A percentile compares a stretch with the other conserved stretches of the same genome.
Evolutionary conservation across 2,888 invertebrate genomes (phyloP).

Genomic region (Cyclophora punctaria): DNA sequence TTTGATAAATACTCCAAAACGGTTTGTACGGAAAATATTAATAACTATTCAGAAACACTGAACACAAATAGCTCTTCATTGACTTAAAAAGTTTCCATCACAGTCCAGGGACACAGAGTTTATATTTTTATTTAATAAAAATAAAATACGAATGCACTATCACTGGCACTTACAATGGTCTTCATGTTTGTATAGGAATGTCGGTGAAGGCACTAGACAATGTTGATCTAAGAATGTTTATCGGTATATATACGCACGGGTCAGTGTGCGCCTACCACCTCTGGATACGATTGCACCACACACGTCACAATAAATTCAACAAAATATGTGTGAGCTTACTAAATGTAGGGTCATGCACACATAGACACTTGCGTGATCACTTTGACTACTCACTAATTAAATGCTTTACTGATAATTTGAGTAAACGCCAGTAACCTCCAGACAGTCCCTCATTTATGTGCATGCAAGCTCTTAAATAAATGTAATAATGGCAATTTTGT

Average conservation of each 20-base stretch:
- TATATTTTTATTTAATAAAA: constrained; percentile 18
- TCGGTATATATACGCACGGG: constrained; percentile 66
- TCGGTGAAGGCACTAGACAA: constrained; percentile 64
- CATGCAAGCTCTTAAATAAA: too few relatives aligned
- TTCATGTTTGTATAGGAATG: constrained; percentile 63
- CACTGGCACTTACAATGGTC: constrained; percentile 66
- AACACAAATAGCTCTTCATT: too few relatives aligned
- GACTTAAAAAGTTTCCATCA: constrained; percentile 1
- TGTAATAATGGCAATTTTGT: too few relatives aligned
- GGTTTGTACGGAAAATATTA: too few relatives aligned
- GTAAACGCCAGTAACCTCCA: background rate
- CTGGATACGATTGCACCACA: constrained; percentile 61
- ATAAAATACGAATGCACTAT: constrained; percentile 29
- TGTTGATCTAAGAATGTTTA: constrained; percentile 59
- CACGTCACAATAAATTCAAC: constrained; percentile 57
- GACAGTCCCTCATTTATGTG: too few relatives aligned
- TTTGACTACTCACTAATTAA: constrained; percentile 26
- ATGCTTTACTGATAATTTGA: background rate
- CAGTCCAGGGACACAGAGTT: constrained; percentile 9
- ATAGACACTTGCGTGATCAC: constrained; percentile 34
- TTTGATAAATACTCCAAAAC: background rate
- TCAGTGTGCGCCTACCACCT: constrained; percentile 59
- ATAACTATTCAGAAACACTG: too few relatives aligned
- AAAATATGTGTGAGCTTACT: constrained; percentile 48
- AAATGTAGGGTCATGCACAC: constrained; percentile 30